These are phyloP conservation scores for Alsophila aescularia DNA, from an alignment of 2,888 invertebrate genomes.

Conservation along the genomic window DNA sequence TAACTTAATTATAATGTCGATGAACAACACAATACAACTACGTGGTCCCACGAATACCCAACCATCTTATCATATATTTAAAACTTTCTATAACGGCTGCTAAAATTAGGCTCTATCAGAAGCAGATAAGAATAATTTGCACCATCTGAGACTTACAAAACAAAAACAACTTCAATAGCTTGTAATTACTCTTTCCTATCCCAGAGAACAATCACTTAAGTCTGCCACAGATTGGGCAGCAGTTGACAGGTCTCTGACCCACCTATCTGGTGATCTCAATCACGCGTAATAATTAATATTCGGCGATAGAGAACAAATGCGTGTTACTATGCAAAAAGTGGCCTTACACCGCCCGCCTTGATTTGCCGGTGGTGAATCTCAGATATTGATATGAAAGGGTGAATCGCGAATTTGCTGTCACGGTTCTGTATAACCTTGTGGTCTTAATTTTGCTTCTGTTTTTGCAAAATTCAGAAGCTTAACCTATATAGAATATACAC, in stretches of 20 bases:
- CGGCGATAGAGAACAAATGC: constrained; percentile 28
- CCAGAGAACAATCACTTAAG: background rate
- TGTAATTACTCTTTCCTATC: constrained; percentile 1
- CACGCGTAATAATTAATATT: constrained; percentile 49
- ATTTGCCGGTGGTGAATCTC: constrained; percentile 28
- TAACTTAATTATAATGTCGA: background rate
- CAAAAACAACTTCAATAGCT: background rate
- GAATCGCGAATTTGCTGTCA: background rate
- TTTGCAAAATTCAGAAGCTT: no score
- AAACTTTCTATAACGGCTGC: constrained; percentile 7
- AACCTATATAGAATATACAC: no score
- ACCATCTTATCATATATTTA: background rate
- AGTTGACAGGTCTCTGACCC: constrained; percentile 29
- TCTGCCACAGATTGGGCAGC: background rate
- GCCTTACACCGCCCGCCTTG: constrained; percentile 27
- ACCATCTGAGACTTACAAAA: background rate
- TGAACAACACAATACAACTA: background rate
- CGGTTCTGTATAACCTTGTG: constrained; percentile 11
- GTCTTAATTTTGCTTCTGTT: background rate
- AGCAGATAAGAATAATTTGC: background rate
- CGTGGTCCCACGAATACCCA: background rate
- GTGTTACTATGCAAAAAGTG: constrained; percentile 42
- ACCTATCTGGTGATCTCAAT: constrained; percentile 38
- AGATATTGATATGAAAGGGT: constrained; percentile 14
- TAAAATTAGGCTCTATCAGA: constrained; percentile 4